Conservation (phyloP, 2,888 invertebrate genomes). For the Brachycybe producta region DNA sequence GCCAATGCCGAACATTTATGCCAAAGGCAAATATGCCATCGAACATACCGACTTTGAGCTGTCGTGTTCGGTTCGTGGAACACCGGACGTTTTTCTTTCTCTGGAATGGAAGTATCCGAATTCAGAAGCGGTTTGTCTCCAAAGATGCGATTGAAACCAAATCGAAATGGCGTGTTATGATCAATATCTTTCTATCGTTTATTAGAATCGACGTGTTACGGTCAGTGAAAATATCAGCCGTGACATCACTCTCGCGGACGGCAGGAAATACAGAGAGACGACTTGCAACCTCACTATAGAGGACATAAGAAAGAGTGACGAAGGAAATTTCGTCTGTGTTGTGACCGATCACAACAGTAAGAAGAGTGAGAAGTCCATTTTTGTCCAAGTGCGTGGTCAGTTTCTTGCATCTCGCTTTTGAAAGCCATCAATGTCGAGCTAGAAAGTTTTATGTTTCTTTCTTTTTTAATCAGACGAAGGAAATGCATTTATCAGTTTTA, state of each 20-base stretch:
- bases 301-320: not conserved
- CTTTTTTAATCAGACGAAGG: not conserved
- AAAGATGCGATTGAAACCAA: not conserved
- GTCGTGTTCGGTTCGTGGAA: not conserved
- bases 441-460: not conserved
- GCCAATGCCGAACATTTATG: not conserved
- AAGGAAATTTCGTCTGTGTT: not conserved
- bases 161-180: not conserved
- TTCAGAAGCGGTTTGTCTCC: not conserved
- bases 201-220: not conserved
- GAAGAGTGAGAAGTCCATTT: not conserved
- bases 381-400: not conserved
- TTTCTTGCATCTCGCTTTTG: not conserved
- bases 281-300: constrained; percentile 3
- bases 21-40: not conserved
- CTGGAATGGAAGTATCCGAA: constrained; percentile 7
- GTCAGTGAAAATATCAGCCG: not conserved
- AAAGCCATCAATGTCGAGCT: too few species aligned
- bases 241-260: not conserved
- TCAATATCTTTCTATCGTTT: not conserved
- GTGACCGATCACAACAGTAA: constrained; percentile 2
- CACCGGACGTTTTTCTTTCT: not conserved
- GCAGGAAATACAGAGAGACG: constrained; percentile 1
- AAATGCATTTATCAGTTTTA: constrained; percentile 4
- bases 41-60: not conserved